Evolutionary conservation across 2,113 vertebrate species (phyloP), one percentile per base, ranked within the genome.

Genomic region (zebrafish (Danio rerio)): DNA sequence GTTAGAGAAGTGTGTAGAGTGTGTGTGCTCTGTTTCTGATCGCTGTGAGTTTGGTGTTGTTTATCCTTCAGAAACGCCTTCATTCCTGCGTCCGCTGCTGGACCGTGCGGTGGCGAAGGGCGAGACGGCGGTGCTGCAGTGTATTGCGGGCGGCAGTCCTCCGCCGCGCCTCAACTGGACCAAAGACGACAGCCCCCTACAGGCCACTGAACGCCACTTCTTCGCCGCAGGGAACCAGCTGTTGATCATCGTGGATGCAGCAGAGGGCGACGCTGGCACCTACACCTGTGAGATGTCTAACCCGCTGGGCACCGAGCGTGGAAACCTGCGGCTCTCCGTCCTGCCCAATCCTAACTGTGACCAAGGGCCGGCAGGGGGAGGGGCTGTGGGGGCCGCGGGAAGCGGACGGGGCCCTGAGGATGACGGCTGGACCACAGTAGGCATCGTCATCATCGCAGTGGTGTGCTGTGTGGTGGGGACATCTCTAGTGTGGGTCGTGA

Each of bases 231-330:
- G 95, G 86, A 97, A 98, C 85, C 97, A 99, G 91, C 94, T 98
- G 40, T 94, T 99, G 45, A 98, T 99, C 83, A 96, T 99, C 0
- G 98, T 99, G 45, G 97, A 99, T 40, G 95, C 95, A 0, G 95
- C 96, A 0, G 91, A 97, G 82, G 94, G 92, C 0, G 98, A 99
- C 10, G 96, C 96, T 0, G 97, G 98, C 9, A 96, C 94, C 40
- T 99, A 99, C 88, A 99, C 97, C 0, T 99, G 98, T 31, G 96
- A 99, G 89, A 98, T 99, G 96, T 99, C 98, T 21, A 99, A 99
- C 58, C 94, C 96, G 0, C 92, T 99, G 15, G 98, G 98, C 87
- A 98, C 97, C 0, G 96, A 98, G 89, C 91, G 98, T 52, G 98
- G 98, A 76, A 93, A 96, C 13, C 90, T 98, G 21, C 94, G 91